These are phyloP conservation scores for Xerus inauris DNA, from an alignment of 2,113 vertebrate genomes.

Conservation along the genomic window DNA sequence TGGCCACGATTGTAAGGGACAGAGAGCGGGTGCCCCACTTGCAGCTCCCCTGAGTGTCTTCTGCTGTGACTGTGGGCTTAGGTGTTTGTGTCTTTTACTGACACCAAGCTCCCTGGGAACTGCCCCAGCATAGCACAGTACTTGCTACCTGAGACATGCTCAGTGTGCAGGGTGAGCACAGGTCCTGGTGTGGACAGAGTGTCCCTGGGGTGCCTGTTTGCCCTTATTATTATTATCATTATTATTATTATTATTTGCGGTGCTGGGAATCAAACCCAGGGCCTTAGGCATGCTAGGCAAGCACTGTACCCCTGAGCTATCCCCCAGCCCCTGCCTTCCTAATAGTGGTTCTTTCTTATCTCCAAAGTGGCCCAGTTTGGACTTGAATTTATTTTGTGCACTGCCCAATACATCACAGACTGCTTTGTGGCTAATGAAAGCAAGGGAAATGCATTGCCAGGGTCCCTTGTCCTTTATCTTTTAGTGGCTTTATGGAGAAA, in stretches of 20 bases:
- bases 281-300: background rate
- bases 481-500: background rate
- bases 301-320: no score
- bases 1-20: background rate
- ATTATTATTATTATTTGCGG: no score
- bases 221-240: background rate
- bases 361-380: background rate
- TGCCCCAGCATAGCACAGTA: background rate
- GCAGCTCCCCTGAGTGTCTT: background rate
- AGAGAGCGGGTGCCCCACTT: background rate
- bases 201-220: accelerated
- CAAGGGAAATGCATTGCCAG: background rate
- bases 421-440: background rate
- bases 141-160: background rate
- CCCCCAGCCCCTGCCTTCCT: background rate
- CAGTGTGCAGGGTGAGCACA: accelerated
- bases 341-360: background rate
- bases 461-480: background rate
- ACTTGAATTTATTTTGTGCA: background rate
- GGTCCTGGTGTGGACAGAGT: background rate
- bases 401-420: background rate
- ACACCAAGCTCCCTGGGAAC: background rate
- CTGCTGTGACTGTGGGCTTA: accelerated
- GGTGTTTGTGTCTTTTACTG: background rate
- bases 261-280: background rate